Percentiles rank a stretch among this genome's conserved stretches.
phyloP scores from a whole-genome alignment of 2,797 vertebrate genomes.

The Crenichthys baileyi region DNA sequence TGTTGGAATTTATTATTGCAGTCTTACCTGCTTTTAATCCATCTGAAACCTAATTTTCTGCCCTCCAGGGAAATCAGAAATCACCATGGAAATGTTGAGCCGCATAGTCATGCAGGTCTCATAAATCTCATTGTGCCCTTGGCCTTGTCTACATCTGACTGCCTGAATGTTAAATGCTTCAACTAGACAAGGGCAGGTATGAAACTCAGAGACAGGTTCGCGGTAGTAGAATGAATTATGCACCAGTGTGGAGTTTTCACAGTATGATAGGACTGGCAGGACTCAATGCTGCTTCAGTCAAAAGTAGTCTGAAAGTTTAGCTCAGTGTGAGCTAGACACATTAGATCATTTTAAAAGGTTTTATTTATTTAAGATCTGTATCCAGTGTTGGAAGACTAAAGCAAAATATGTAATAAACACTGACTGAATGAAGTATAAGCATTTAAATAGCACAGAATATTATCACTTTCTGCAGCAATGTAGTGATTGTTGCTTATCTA shows the following conservation, averaged over 20 bases:
- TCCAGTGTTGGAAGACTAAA: too few species aligned
- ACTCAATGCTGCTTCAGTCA: too few species aligned
- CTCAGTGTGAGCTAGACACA: too few species aligned
- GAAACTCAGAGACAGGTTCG: background rate
- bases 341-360: too few species aligned
- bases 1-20: background rate
- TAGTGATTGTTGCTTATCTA: background rate
- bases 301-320: too few species aligned
- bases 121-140: conserved; percentile 15
- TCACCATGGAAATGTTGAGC: background rate
- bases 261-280: background rate
- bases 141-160: conserved; percentile 21
- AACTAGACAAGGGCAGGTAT: background rate
- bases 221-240: background rate
- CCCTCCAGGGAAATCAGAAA: conserved; percentile 9
- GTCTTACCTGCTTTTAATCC: background rate
- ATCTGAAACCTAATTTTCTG: background rate
- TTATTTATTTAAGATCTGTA: too few species aligned
- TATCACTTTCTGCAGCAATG: background rate
- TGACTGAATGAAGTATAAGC: background rate
- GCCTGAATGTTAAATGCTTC: conserved; percentile 17
- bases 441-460: background rate
- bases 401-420: background rate
- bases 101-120: conserved; percentile 4
- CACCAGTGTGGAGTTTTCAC: background rate